phyloP scores from a whole-genome alignment of 1,140 invertebrate genomes.

The Caenorhabditis remanei region DNA sequence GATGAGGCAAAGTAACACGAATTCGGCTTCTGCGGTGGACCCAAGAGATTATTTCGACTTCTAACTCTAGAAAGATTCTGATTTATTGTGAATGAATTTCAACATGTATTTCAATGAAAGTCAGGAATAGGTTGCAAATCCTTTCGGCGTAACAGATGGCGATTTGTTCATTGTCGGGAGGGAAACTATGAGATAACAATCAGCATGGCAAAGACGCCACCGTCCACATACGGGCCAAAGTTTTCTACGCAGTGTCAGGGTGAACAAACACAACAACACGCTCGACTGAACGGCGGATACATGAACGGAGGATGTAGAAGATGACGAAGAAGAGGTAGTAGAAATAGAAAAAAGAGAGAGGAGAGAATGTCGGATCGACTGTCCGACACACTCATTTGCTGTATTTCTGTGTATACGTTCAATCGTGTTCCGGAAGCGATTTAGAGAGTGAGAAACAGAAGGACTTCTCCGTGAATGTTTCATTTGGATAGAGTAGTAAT shows the following conservation, averaged over 20 bases:
- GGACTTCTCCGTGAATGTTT: constrained; percentile 2
- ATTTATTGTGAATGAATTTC: too few relatives aligned
- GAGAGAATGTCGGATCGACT: constrained; percentile 23
- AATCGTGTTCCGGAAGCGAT: constrained; percentile 44
- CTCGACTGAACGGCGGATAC: constrained; percentile 46
- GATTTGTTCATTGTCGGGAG: constrained; percentile 48
- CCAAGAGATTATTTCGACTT: too few relatives aligned
- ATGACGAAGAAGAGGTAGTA: constrained; percentile 7
- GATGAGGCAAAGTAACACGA: too few relatives aligned
- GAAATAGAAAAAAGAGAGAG: constrained; percentile 2
- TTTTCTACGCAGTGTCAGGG: constrained; percentile 44
- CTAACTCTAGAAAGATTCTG: too few relatives aligned
- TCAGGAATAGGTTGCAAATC: constrained; percentile 15
- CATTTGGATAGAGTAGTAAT: neutral
- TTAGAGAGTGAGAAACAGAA: constrained; percentile 25
- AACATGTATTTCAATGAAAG: too few relatives aligned
- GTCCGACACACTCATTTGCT: constrained; percentile 51
- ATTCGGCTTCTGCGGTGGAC: too few relatives aligned
- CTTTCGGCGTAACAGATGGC: constrained; percentile 6
- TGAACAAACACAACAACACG: constrained; percentile 51
- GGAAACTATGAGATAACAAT: constrained; percentile 33
- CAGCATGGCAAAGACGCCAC: constrained; percentile 5
- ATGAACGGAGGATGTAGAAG: constrained; percentile 46
- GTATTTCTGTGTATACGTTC: constrained; percentile 9
- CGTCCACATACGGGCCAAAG: constrained; percentile 1